Evolutionary conservation across 64 coral and sea anemone species (phyloP), one percentile per base, ranked within the genome.

Genomic region (Montipora sp.): DNA sequence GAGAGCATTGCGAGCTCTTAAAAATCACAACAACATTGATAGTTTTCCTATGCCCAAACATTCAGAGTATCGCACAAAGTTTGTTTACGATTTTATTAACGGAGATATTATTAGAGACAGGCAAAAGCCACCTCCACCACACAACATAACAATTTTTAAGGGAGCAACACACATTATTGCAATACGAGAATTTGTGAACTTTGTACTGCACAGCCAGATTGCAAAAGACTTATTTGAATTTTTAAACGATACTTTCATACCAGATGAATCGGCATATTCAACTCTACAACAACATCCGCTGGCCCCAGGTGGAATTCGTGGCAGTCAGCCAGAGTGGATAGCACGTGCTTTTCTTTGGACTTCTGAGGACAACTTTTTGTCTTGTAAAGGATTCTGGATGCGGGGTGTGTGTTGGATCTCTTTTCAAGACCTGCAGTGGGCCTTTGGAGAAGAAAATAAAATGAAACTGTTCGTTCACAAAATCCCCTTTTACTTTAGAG

Each of bases 1-100:
- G 27, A 36, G 0, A 2, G 27, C 27, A 36, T 36, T 36, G 27
- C 27, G 59, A 83, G 59, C 3, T 23, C 81, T 83, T 11, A 83
- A 83, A 47, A 59, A 83, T 27, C 6, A 47, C n/a, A 83, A 83
- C 58, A 83, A 58, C 53, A 83, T 83, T 4, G 81, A 83, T 0
- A 63, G 81, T 43, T 7, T 51, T 61, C 1, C 49, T 21, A 65
- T 83, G 16, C 81, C 53, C 0, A 51, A 1, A 63, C 5, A 5
- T 1, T 2, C 1, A 9, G 5, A 65, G 27, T 3, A 12, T 5
- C 81, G 81, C 4, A 63, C 36, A n/a, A 65, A 83, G 59, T 16
- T 59, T 6, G 57, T 83, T 12, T 51, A 4, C 48, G 46, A 9
- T 24, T 51, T 60, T 44, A 22, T 3, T 2, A 83, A 51, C 9